phyloP scores from a whole-genome alignment of 2,888 invertebrate genomes.

The Melieria picta region DNA sequence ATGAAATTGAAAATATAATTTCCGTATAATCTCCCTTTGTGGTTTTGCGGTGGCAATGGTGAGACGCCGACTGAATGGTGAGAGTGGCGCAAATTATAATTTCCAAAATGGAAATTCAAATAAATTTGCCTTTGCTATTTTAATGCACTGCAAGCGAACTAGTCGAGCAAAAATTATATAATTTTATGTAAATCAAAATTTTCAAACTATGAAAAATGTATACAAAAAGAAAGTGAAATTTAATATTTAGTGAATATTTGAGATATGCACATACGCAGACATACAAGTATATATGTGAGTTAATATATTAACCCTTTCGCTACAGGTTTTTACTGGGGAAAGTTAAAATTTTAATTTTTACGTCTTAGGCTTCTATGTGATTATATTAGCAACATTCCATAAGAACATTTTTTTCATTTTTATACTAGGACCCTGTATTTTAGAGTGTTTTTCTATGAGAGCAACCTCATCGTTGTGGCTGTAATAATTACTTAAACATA shows the following conservation, averaged over 20 bases:
- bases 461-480: too few relatives aligned
- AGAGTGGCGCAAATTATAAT: neutral
- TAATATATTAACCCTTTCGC: too few relatives aligned
- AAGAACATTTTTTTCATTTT: too few relatives aligned
- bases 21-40: conserved; percentile 46
- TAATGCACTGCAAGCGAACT: neutral
- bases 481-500: too few relatives aligned
- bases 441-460: too few relatives aligned
- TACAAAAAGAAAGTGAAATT: neutral
- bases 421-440: too few relatives aligned
- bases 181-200: neutral
- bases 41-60: neutral
- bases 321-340: too few relatives aligned
- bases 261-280: too few relatives aligned
- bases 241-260: neutral
- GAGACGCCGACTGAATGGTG: neutral
- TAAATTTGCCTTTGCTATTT: neutral
- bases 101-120: neutral
- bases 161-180: neutral
- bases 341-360: too few relatives aligned
- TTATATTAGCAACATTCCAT: too few relatives aligned
- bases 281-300: too few relatives aligned
- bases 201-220: neutral
- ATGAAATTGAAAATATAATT: conserved; percentile 49
- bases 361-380: too few relatives aligned